Percentiles rank a stretch among this genome's conserved stretches.
These are phyloP conservation scores for Ormyrus pomaceus DNA, from an alignment of 2,888 invertebrate genomes.

Conservation along the genomic window DNA sequence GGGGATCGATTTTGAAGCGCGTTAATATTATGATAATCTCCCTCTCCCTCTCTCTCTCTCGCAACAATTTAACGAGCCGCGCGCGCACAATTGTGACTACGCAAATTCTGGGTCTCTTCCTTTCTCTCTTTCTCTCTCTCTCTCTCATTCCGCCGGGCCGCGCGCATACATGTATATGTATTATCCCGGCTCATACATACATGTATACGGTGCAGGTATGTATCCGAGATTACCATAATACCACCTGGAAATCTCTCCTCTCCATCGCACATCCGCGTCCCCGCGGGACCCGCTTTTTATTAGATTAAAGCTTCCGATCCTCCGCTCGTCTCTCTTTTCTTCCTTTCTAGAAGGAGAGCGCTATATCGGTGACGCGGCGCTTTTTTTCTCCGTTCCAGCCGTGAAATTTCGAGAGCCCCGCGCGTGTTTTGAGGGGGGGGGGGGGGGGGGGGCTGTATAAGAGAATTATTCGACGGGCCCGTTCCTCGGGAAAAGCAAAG, in stretches of 20 bases:
- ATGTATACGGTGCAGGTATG: conserved; percentile 33
- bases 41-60: conserved; percentile 37
- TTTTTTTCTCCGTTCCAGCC: not conserved
- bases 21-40: conserved; percentile 57
- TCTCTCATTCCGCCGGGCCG: conserved; percentile 30
- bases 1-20: conserved; percentile 35
- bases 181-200: conserved; percentile 37
- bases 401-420: not conserved
- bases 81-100: conserved; percentile 52
- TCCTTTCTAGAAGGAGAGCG: not conserved
- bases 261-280: conserved; percentile 13
- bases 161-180: conserved; percentile 37
- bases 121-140: not conserved
- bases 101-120: conserved; percentile 41
- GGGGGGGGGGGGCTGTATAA: too few relatives aligned
- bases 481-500: too few relatives aligned
- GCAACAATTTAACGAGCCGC: conserved; percentile 45
- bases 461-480: too few relatives aligned
- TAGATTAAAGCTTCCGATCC: conserved; percentile 50
- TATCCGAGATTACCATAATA: conserved; percentile 50
- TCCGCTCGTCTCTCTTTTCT: conserved; percentile 30
- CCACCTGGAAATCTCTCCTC: conserved; percentile 50
- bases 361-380: conserved; percentile 18
- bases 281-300: conserved; percentile 28
- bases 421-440: too few relatives aligned